Evolutionary conservation across 2,888 invertebrate genomes (phyloP).

Genomic region (Torymus aiolomorphi): DNA sequence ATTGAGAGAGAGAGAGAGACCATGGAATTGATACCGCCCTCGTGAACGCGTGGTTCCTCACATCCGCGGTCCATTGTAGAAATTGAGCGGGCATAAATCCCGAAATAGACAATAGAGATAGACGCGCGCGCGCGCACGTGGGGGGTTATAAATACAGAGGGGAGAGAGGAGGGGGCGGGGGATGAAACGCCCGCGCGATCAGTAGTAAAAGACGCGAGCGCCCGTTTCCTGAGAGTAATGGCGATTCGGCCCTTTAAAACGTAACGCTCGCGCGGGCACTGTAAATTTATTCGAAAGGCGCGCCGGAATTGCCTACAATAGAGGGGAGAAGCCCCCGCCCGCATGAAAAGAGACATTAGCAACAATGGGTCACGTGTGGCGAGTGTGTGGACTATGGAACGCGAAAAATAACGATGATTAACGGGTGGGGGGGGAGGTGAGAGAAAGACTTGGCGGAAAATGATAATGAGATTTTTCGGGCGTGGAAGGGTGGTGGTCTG

Average conservation of each 20-base stretch:
- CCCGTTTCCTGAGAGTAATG: conserved; percentile 54
- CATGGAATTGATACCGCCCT: background rate
- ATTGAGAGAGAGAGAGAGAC: too few relatives aligned
- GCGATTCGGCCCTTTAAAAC: conserved; percentile 48
- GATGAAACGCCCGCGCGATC: conserved; percentile 29
- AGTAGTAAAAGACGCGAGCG: conserved; percentile 42
- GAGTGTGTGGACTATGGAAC: conserved; percentile 22
- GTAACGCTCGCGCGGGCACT: conserved; percentile 4
- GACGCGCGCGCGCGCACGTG: conserved; percentile 13
- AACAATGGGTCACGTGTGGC: conserved; percentile 10
- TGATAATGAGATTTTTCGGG: conserved; percentile 32
- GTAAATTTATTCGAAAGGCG: conserved; percentile 43
- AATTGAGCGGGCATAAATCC: conserved; percentile 50
- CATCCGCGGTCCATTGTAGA: conserved; percentile 39
- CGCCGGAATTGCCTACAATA: conserved; percentile 28
- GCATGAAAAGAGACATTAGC: conserved; percentile 24
- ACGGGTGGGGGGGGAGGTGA: background rate
- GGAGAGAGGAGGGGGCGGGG: background rate
- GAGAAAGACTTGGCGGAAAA: conserved; percentile 9
- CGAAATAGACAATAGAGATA: conserved; percentile 49
- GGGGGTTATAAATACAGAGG: conserved; percentile 7
- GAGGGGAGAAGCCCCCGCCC: background rate
- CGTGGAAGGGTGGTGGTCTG: too few relatives aligned
- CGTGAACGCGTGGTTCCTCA: conserved; percentile 28
- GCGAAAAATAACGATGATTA: conserved; percentile 53